Evolutionary conservation across 1,140 invertebrate species (phyloP).

Genomic region (Drosophila leontia): DNA sequence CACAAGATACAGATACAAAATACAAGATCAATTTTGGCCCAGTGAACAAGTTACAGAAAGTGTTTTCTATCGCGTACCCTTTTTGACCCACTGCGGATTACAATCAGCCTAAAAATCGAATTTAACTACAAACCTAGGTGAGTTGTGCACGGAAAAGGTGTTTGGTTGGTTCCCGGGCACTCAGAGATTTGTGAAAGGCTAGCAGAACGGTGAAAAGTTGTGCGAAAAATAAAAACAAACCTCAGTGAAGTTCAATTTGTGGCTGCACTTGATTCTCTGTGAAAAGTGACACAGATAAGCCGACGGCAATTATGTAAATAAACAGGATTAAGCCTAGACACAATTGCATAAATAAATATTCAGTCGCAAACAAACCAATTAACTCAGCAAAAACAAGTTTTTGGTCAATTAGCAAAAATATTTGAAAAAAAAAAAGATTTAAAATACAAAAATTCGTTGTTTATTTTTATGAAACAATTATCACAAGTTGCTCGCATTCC

Average conservation of each 20-base stretch:
- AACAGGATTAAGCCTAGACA: slow-evolving; percentile 7
- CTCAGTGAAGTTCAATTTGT: background rate
- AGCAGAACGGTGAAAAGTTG: background rate
- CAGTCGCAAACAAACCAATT: slow-evolving; percentile 11
- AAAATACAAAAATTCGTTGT: too few relatives aligned
- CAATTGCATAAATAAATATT: slow-evolving; percentile 25
- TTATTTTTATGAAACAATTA: background rate
- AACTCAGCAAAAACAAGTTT: slow-evolving; percentile 11
- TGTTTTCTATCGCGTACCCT: background rate
- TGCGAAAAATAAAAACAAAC: background rate
- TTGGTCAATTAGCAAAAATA: slow-evolving; percentile 1
- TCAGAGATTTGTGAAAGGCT: slow-evolving; percentile 6
- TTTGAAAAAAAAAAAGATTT: background rate
- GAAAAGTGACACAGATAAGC: slow-evolving; percentile 9
- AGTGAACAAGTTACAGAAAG: slow-evolving; percentile 36
- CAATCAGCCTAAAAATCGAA: slow-evolving; percentile 30
- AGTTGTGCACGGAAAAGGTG: slow-evolving; percentile 19
- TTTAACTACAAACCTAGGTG: slow-evolving; percentile 19
- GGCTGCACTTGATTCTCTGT: slow-evolving; percentile 7
- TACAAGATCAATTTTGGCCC: slow-evolving; percentile 45
- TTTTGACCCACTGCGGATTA: slow-evolving; percentile 30
- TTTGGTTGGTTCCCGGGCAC: slow-evolving; percentile 3
- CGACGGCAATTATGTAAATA: slow-evolving; percentile 15
- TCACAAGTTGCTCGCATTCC: background rate
- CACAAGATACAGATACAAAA: slow-evolving; percentile 64